Evolutionary conservation across 2,888 invertebrate species (phyloP), one percentile per base, ranked within the genome.

Genomic region (Papilio demoleus): DNA sequence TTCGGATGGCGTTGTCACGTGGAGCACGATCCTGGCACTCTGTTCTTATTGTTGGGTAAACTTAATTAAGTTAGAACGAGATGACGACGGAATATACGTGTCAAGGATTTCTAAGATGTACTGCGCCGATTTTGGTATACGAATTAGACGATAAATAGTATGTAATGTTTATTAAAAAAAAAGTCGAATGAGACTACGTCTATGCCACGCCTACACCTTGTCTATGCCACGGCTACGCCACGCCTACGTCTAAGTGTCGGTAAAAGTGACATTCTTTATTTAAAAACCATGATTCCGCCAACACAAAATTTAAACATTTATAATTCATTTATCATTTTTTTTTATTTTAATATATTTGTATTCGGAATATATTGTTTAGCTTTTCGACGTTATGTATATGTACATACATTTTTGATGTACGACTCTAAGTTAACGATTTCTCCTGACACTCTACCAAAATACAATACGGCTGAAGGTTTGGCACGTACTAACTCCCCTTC

Each of bases 401-500:
- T n/a, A n/a, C 6, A 50, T 50, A 50, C 22, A 50, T 27, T 24
- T 24, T 50, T 27, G 6, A 50, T 50, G 27, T 27, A 50, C 50
- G 8, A 50, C 50, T 50, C 2, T 2, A 50, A 50, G 50, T 50
- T 50, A 50, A 73, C 72, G 70, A 76, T 77, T 76, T 75, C 80
- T 78, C 75, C 76, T 76, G 78, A 74, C 75, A 74, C 76, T 68
- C 74, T 72, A 74, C 76, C 77, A 79, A 75, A 76, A 77, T 75
- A 75, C 77, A 78, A 81, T 80, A 84, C 79, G 82, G 78, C 76
- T 80, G 78, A 73, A 71, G 79, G 77, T 77, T 82, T 83, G 84
- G 84, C 86, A 88, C 87, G 87, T 87, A 82, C 83, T 76, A 67
- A 68, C 75, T 80, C 77, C 81, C 81, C 81, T 80, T 80, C 85